Base-by-base conservation (phyloP, 35 echinoderm and acorn worm genomes). In the Ophiothrix spiculata region DNA sequence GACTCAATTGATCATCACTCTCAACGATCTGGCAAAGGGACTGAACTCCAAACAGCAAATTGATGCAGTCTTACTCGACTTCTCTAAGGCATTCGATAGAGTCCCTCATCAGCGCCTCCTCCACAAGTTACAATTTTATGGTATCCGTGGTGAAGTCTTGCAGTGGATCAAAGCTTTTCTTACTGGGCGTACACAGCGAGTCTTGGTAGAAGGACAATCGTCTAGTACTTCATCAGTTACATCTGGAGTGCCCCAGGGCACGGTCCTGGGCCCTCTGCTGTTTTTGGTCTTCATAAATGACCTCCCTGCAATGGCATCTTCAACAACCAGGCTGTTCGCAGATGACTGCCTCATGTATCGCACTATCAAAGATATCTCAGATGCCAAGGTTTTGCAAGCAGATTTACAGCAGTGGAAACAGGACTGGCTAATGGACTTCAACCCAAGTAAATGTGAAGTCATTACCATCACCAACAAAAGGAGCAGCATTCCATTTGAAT, bases 111-210 rank as follows among this genome's bases (percentile, higher is more conserved):
- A 64, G 4, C 42, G 77, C 40, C 77, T 88, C 0, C 40, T 83
- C 25, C 4, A 21, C 17, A 83, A 90, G 42, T 36, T 90, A 46
- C 63, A 75, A 56, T 64, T 56, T 1, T 83, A 83, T 89, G 79
- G 87, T 36, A 89, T 87, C 41, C 39, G 76, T 16, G 85, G 75
- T 28, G 0, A 86, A 76, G 39, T 31, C 19, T 31, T 60, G 29
- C 60, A 69, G 6, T 84, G 81, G 81, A 84, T 84, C 46, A 38
- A n/a, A n/a, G n/a, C n/a, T 76, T 82, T 89, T 39, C 79, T 89
- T 21, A 63, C 12, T 34, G 33, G 36, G 4, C 31, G 87, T 15
- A 45, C 32, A 0, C 87, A 89, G 37, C 37, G 38, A 37, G 87
- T 89, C 36, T 46, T 89, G 15, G 33, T 88, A 2, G 79, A 89